phyloP scores from a whole-genome alignment of 2,888 invertebrate genomes.

The Coenonympha glycerion region DNA sequence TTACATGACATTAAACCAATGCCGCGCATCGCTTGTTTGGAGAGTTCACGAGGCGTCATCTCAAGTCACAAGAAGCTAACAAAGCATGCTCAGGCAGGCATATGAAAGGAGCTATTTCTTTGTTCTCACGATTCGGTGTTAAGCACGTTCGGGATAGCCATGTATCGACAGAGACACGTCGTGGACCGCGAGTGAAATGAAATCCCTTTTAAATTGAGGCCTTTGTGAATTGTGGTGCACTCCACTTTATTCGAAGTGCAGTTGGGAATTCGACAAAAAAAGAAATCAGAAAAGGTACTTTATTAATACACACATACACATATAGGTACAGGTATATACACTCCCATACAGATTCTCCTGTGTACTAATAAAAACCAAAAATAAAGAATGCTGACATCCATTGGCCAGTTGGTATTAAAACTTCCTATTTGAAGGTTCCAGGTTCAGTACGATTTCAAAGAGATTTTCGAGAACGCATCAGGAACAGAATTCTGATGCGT shows the following conservation, averaged over 20 bases:
- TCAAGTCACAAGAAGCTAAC: conserved; percentile 19
- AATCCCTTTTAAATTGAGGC: conserved; percentile 4
- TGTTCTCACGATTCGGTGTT: conserved; percentile 24
- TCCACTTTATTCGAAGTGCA: background rate
- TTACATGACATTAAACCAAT: background rate
- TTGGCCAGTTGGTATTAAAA: too few relatives aligned
- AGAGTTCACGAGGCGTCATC: conserved; percentile 15
- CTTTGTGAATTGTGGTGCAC: background rate
- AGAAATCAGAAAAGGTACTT: too few relatives aligned
- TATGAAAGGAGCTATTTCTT: conserved; percentile 25
- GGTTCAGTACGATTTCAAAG: too few relatives aligned
- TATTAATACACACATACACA: too few relatives aligned
- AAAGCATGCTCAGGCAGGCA: conserved; percentile 20
- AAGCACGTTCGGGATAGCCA: conserved; percentile 26
- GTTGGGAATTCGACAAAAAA: too few relatives aligned
- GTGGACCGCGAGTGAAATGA: conserved; percentile 10
- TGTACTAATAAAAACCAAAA: too few relatives aligned
- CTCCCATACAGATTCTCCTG: too few relatives aligned
- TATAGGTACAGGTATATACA: too few relatives aligned
- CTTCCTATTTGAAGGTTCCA: too few relatives aligned
- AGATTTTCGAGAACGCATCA: too few relatives aligned
- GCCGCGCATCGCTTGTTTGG: conserved; percentile 1
- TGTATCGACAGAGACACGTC: conserved; percentile 16
- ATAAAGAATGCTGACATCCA: too few relatives aligned
- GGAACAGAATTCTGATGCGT: too few relatives aligned